A percentile compares a stretch with the other conserved stretches of the same genome.
Evolutionary conservation across 2,113 vertebrate genomes (phyloP).

Genomic region (Nicator chloris): DNA sequence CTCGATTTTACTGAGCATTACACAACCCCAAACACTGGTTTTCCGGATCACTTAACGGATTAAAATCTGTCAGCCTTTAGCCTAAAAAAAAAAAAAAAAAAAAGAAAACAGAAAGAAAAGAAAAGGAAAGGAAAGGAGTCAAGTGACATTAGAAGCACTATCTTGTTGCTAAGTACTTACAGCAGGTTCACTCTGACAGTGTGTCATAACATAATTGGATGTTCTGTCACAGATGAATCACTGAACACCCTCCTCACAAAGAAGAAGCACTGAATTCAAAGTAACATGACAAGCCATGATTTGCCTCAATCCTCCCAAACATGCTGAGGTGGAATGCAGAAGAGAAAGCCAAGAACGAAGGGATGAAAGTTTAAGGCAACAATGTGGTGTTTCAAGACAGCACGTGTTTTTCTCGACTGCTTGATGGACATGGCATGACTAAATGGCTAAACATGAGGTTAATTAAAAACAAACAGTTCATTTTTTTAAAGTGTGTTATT

Average conservation of each 20-base stretch:
- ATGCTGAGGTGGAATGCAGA: slow-evolving; percentile 71
- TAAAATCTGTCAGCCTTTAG: slow-evolving; percentile 72
- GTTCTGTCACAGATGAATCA: slow-evolving; percentile 62
- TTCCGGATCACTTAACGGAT: slow-evolving; percentile 82
- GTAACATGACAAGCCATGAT: slow-evolving; percentile 62
- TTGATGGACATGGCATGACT: slow-evolving; percentile 73
- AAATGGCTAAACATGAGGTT: slow-evolving; percentile 76
- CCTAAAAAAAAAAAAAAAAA: neutral
- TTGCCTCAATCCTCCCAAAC: slow-evolving; percentile 45
- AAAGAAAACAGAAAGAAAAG: neutral
- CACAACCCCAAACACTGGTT: neutral
- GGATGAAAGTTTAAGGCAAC: slow-evolving; percentile 61
- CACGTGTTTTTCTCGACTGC: slow-evolving; percentile 41
- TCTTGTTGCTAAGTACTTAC: slow-evolving; percentile 59
- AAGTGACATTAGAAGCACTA: slow-evolving; percentile 54
- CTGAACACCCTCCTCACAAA: slow-evolving; percentile 73
- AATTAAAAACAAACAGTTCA: slow-evolving; percentile 84
- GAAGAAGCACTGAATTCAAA: slow-evolving; percentile 59
- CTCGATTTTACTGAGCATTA: neutral
- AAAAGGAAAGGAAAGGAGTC: slow-evolving; percentile 9
- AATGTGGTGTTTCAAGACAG: neutral
- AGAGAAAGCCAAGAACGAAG: slow-evolving; percentile 62
- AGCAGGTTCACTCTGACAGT: slow-evolving; percentile 74
- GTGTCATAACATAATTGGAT: slow-evolving; percentile 80
- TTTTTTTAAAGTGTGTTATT: slow-evolving; percentile 38